Evolutionary conservation across 2,797 vertebrate genomes (phyloP).

Genomic region (Tokudaia muenninki): DNA sequence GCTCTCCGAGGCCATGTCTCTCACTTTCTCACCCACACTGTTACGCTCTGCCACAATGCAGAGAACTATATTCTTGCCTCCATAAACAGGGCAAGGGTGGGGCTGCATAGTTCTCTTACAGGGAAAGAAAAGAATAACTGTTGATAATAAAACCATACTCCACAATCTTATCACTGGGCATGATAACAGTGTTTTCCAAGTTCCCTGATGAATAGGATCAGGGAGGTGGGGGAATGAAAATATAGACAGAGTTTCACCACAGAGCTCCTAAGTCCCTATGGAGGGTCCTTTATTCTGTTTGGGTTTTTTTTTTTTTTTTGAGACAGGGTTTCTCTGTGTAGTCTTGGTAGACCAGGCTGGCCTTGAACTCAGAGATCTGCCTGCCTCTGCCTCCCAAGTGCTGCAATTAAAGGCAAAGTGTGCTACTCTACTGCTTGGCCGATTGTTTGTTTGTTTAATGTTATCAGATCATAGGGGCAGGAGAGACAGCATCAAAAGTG

Average conservation of each 20-base stretch:
- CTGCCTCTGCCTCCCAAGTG: not conserved
- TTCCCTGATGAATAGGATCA: not conserved
- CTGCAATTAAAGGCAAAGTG: not conserved
- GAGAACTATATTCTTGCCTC: not conserved
- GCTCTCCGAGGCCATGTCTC: rapidly evolving
- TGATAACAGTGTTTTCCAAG: slow-evolving; percentile 7
- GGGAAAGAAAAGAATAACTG: not conserved
- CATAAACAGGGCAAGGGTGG: not conserved
- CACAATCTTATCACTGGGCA: not conserved
- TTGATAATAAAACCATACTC: not conserved
- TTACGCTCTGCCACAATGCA: not conserved
- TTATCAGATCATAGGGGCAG: not conserved
- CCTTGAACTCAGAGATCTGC: not conserved
- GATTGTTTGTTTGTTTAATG: not conserved
- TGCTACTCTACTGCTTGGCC: not conserved
- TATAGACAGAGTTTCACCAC: not conserved
- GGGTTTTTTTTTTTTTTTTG: not conserved
- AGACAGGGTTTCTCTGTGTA: not conserved
- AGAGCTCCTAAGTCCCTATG: not conserved
- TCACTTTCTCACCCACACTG: not conserved
- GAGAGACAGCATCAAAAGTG: not conserved
- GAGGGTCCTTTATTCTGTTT: not conserved
- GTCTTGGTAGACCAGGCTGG: not conserved
- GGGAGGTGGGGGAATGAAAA: not conserved
- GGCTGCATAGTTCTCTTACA: not conserved